Evolutionary conservation across 2,888 invertebrate species (phyloP).

Genomic region (Agapostemon virescens): DNA sequence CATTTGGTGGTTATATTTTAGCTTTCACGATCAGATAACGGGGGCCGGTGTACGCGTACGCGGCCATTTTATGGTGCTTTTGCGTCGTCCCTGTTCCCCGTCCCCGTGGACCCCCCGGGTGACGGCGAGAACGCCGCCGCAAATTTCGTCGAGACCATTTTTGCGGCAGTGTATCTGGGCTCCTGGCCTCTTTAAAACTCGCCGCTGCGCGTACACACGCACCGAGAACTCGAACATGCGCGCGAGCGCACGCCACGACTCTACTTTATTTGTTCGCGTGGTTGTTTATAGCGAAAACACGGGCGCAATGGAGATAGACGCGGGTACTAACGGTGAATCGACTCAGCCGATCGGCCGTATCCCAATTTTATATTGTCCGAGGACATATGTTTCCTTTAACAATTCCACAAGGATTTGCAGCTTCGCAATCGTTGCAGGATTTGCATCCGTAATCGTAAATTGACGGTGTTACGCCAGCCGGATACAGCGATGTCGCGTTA

Average conservation of each 20-base stretch:
- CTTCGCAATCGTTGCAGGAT: too few species aligned
- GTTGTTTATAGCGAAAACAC: conserved; percentile 7
- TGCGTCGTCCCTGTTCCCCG: conserved; percentile 3
- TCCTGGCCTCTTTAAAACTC: conserved; percentile 3
- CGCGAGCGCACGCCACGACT: neutral
- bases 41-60: conserved; percentile 32
- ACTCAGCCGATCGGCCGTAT: too few species aligned
- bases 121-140: conserved; percentile 14
- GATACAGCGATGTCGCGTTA: too few species aligned
- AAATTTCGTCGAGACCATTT: conserved; percentile 20
- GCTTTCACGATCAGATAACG: conserved; percentile 64
- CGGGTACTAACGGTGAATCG: conserved; percentile 5
- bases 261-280: neutral
- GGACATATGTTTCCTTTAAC: too few species aligned
- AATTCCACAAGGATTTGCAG: too few species aligned
- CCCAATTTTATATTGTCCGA: too few species aligned
- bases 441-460: too few species aligned
- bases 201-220: neutral
- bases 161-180: conserved; percentile 7
- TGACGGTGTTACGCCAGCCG: too few species aligned
- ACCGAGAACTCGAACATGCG: too few species aligned
- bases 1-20: conserved; percentile 59
- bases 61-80: conserved; percentile 44
- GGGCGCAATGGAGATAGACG: conserved; percentile 2
- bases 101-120: neutral